Conservation (phyloP, 2,113 vertebrate species). For the Neolamprologus modestus region DNA sequence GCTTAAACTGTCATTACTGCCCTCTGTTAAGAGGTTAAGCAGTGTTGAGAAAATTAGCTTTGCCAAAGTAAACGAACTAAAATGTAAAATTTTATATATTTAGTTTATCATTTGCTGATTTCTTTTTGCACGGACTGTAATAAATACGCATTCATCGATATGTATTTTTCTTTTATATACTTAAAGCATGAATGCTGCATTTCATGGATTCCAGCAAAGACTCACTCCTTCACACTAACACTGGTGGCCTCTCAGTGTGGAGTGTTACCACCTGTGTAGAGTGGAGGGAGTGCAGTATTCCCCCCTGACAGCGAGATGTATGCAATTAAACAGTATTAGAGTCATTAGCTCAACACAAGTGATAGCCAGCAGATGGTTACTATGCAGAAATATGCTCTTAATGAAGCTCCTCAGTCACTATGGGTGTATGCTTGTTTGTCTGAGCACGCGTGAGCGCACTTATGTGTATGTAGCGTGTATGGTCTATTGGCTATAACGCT, state of each 20-base stretch:
- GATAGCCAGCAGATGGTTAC: constrained; percentile 61
- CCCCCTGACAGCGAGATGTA: constrained; percentile 44
- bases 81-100: background rate
- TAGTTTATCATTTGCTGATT: background rate
- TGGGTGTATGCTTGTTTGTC: background rate
- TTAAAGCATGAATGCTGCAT: background rate
- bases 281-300: background rate
- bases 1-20: too few species aligned
- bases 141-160: background rate
- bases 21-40: background rate
- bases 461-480: background rate
- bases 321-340: constrained; percentile 62
- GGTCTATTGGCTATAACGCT: background rate
- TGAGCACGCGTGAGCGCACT: background rate
- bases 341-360: constrained; percentile 51
- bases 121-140: background rate
- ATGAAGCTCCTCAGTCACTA: constrained; percentile 52
- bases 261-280: constrained; percentile 47
- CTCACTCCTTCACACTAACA: background rate
- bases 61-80: background rate
- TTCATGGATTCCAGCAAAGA: background rate
- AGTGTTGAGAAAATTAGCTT: background rate
- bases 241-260: constrained; percentile 13
- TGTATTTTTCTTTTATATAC: too few species aligned
- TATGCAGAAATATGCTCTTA: constrained; percentile 45